Percentiles rank a stretch among this genome's conserved stretches.
phyloP scores from a whole-genome alignment of 1,140 invertebrate species.

The Rhopalosiphum padi region DNA sequence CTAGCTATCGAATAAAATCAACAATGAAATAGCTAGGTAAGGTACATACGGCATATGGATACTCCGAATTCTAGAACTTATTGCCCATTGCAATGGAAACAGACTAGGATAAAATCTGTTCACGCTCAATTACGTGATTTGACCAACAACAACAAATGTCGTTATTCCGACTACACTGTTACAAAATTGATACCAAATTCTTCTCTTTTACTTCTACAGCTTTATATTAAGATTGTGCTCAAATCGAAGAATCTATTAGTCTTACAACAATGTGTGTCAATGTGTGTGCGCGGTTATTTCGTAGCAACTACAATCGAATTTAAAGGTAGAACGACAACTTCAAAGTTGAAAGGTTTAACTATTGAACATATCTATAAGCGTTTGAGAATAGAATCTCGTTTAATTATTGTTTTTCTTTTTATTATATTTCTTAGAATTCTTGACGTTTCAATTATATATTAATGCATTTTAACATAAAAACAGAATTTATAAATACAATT shows the following conservation, averaged over 20 bases:
- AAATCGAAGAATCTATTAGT: not conserved
- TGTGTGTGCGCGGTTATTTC: not conserved
- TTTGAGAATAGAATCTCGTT: too few species aligned
- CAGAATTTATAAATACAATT: not conserved
- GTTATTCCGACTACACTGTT: not conserved
- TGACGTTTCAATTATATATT: too few species aligned
- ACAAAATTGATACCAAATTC: conserved; percentile 18
- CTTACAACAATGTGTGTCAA: not conserved
- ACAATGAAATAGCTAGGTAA: not conserved
- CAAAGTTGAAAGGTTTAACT: not conserved
- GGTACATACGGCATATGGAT: not conserved
- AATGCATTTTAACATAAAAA: too few species aligned
- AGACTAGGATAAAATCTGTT: conserved; percentile 17
- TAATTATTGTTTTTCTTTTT: not conserved
- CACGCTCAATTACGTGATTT: conserved; percentile 37
- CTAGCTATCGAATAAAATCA: not conserved
- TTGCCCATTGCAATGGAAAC: conserved; percentile 3
- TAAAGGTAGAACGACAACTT: not conserved
- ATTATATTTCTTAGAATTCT: too few species aligned
- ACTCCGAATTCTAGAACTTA: not conserved
- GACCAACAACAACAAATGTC: conserved; percentile 15
- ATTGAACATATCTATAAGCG: not conserved
- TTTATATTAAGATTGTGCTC: conserved; percentile 4
- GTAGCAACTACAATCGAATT: not conserved
- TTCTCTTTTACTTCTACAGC: not conserved